Conservation (phyloP, 92 coral and sea anemone species). For the Siderastrea siderea region DNA sequence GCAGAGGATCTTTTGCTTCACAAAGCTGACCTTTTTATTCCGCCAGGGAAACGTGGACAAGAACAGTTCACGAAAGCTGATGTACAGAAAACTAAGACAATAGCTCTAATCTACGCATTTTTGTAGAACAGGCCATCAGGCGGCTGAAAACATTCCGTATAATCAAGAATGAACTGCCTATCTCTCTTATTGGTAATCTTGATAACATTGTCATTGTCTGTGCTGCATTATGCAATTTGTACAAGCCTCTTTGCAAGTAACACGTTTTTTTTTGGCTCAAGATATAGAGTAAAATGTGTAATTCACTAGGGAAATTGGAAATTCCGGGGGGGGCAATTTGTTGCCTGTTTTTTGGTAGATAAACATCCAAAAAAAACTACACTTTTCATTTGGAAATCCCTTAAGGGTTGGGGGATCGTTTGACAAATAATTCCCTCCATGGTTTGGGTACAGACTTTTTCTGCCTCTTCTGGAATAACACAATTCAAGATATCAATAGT, state of each 20-base stretch:
- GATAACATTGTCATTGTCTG: constrained; percentile 71
- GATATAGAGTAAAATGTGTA: constrained; percentile 39
- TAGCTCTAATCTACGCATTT: too few species aligned
- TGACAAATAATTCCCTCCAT: constrained; percentile 38
- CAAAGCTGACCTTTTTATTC: too few species aligned
- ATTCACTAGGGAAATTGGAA: constrained; percentile 18
- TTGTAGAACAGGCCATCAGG: too few species aligned
- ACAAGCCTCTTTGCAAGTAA: constrained; percentile 65
- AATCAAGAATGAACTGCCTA: constrained; percentile 78
- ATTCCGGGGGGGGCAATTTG: constrained; percentile 37
- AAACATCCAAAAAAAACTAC: constrained; percentile 12
- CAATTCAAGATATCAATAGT: constrained; percentile 40
- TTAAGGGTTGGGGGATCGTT: constrained; percentile 11
- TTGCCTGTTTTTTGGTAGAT: constrained; percentile 26
- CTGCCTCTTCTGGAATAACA: constrained; percentile 36
- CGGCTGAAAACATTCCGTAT: constrained; percentile 74
- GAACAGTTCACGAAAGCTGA: too few species aligned
- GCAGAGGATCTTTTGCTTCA: too few species aligned
- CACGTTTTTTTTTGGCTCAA: constrained; percentile 6
- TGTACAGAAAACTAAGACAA: too few species aligned
- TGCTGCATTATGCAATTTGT: constrained; percentile 81
- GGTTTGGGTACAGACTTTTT: constrained; percentile 22
- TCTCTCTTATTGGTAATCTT: constrained; percentile 60
- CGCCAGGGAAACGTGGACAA: too few species aligned
- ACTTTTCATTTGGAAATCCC: constrained; percentile 17